Evolutionary conservation across 2,797 vertebrate genomes (phyloP).

Genomic region (Lycodopsis pacificus): DNA sequence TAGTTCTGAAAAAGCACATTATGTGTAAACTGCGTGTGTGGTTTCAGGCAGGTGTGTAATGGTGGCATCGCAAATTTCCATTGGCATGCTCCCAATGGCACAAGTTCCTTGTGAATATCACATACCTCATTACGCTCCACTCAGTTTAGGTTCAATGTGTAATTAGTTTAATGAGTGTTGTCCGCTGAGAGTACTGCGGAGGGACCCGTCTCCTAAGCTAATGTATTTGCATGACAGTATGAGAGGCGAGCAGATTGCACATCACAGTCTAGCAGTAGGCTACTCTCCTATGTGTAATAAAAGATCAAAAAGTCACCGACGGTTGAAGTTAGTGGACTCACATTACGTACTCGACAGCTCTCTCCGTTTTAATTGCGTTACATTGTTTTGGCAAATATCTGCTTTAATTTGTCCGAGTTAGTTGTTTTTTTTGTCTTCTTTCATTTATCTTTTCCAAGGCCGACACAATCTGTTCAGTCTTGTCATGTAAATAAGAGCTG

Average conservation of each 20-base stretch:
- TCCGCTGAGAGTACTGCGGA: constrained; percentile 77
- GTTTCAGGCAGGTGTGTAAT: constrained; percentile 63
- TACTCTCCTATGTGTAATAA: constrained; percentile 76
- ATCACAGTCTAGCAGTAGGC: constrained; percentile 78
- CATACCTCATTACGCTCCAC: constrained; percentile 79
- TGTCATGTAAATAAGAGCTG: constrained; percentile 84
- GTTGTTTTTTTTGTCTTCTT: constrained; percentile 42
- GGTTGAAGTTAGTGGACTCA: constrained; percentile 70
- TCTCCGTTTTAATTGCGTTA: constrained; percentile 75
- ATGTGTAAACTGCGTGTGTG: constrained; percentile 36
- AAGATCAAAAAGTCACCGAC: constrained; percentile 78
- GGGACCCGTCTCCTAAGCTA: constrained; percentile 73
- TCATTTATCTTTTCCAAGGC: constrained; percentile 68
- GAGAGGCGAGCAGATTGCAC: constrained; percentile 83
- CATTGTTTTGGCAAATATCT: constrained; percentile 77
- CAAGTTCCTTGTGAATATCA: constrained; percentile 77
- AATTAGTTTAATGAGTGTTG: constrained; percentile 85
- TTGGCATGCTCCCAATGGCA: constrained; percentile 67
- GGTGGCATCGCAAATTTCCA: constrained; percentile 64
- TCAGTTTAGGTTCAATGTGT: constrained; percentile 79
- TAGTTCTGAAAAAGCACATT: constrained; percentile 30
- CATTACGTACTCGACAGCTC: constrained; percentile 52
- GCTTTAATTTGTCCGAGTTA: constrained; percentile 71
- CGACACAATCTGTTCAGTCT: constrained; percentile 79
- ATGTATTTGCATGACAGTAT: constrained; percentile 80